Evolutionary conservation across 2,113 vertebrate genomes (phyloP), one percentile per base, ranked within the genome.

Genomic region (Pachypanchax playfairii): DNA sequence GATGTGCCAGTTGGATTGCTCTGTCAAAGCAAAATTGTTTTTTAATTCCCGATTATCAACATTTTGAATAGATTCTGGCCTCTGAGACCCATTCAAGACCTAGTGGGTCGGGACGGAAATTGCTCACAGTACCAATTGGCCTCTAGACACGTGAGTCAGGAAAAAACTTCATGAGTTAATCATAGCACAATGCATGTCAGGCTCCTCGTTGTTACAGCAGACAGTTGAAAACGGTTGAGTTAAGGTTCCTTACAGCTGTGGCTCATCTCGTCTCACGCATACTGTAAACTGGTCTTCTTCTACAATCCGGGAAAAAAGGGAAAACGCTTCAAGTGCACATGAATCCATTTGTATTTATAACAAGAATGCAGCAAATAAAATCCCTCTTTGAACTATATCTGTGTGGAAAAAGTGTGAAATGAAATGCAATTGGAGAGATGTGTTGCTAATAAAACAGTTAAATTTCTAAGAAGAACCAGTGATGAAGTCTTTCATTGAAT

Each of bases 11-110:
- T 75, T 36, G 63, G 53, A 74, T 83, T 83, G 47, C 50, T 31
- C 74, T 47, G 60, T 74, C 67, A 58, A 66, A 71, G 38, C 33
- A 0, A 69, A 78, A 82, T 60, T 65, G 72, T 77, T 81, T 83
- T 80, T 66, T 85, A 81, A 81, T 85, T 84, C 56, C 68, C 39
- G 65, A 80, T 85, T 74, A 85, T 85, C 65, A 67, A 20, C 39
- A 18, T 78, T 82, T 77, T 66, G 68, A 82, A 80, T 70, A 60
- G 79, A 74, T 73, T 51, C 44, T 66, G 77, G 55, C 68, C 72
- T 61, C 2, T 0, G 20, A 43, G 74, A 83, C 80, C 69, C 62
- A 55, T 61, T 65, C 42, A 5, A 31, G 79, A 78, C 81, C 76
- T 70, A 5, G 22, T 6, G 63, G 69, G 66, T 75, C 47, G 53